phyloP scores from a whole-genome alignment of 1,140 invertebrate genomes.

The Lycorma delicatula region DNA sequence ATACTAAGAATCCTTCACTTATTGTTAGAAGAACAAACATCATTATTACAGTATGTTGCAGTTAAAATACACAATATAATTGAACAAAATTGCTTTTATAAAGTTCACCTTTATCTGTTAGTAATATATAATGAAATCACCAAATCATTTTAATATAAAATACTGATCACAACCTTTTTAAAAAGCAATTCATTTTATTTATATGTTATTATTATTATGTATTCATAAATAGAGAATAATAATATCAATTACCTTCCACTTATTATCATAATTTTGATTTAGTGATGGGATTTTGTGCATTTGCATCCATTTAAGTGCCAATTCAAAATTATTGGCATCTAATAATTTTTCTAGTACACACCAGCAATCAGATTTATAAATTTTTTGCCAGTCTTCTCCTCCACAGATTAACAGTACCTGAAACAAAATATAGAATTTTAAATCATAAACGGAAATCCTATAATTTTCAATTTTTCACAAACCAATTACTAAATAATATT shows the following conservation, averaged over 20 bases:
- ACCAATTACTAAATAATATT: too few relatives aligned
- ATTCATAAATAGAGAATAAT: not conserved
- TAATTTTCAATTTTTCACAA: too few relatives aligned
- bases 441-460: too few relatives aligned
- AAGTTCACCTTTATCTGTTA: not conserved
- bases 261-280: too few relatives aligned
- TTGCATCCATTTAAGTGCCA: not conserved
- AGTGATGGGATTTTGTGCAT: not conserved
- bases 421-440: not conserved
- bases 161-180: not conserved
- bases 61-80: too few relatives aligned
- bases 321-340: not conserved
- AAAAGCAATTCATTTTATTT: not conserved
- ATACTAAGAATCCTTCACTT: too few relatives aligned
- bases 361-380: conserved; percentile 6
- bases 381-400: not conserved
- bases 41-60: too few relatives aligned
- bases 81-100: too few relatives aligned
- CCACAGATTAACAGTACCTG: not conserved
- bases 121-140: not conserved
- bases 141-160: not conserved
- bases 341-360: not conserved
- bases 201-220: not conserved
- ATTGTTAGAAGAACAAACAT: too few relatives aligned
- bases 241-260: too few relatives aligned